A percentile compares a stretch with the other conserved stretches of the same genome.
Evolutionary conservation across 2,888 invertebrate species (phyloP).

Genomic region (Sminthurinus aureus): DNA sequence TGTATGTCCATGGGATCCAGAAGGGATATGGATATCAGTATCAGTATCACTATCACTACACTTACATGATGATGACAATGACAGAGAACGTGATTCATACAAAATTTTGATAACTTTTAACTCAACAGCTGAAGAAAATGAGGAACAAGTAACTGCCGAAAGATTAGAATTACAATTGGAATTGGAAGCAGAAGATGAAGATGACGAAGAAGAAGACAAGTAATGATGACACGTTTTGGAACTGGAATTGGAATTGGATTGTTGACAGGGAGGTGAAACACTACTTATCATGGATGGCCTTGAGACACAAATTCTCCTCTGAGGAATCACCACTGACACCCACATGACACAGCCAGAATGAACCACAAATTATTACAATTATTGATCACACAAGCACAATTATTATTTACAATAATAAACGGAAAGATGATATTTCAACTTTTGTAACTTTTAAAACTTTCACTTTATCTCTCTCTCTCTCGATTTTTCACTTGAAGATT

Average conservation of each 20-base stretch:
- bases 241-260: neutral
- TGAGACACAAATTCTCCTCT: neutral
- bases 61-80: neutral
- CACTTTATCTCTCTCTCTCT: too few relatives aligned
- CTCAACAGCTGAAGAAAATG: neutral
- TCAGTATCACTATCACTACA: too few relatives aligned
- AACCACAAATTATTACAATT: neutral
- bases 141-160: neutral
- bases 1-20: too few relatives aligned
- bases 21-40: too few relatives aligned
- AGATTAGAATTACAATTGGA: neutral
- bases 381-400: neutral
- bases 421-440: neutral
- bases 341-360: slow-evolving; percentile 15
- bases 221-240: neutral
- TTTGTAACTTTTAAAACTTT: too few relatives aligned
- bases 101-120: too few relatives aligned
- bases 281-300: neutral
- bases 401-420: neutral
- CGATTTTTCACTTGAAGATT: too few relatives aligned
- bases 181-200: too few relatives aligned
- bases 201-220: neutral
- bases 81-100: neutral
- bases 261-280: neutral
- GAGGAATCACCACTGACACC: neutral